These are phyloP conservation scores for Neoarius graeffei DNA, from an alignment of 2,113 vertebrate species.

Conservation along the genomic window DNA sequence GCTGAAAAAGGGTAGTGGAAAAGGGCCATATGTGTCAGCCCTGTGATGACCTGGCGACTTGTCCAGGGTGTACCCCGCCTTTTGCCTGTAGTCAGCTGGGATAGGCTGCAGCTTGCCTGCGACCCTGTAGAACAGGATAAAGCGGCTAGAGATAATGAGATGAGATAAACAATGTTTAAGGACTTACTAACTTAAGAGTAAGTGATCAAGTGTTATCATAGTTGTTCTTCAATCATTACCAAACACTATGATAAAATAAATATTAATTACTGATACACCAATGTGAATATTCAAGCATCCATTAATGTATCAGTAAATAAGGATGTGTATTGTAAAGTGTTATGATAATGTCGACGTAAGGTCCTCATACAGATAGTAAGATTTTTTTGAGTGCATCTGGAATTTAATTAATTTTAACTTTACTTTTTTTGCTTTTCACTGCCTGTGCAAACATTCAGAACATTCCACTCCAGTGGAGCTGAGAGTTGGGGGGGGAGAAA, in stretches of 20 bases:
- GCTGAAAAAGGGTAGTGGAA: no score
- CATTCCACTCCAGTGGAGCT: constrained; percentile 34
- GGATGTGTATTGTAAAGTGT: neutral
- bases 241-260: neutral
- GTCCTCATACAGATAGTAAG: neutral
- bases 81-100: no score
- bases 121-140: no score
- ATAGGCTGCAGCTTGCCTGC: no score
- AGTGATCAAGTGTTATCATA: no score
- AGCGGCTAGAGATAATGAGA: no score
- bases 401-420: constrained; percentile 45
- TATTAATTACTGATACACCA: neutral
- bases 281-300: neutral
- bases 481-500: neutral
- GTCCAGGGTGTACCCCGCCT: no score
- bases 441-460: constrained; percentile 57
- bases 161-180: no score
- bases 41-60: no score
- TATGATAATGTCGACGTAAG: neutral
- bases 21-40: no score
- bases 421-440: constrained; percentile 43
- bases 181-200: no score
- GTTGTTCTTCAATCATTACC: neutral
- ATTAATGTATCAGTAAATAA: neutral
- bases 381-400: constrained; percentile 19